Evolutionary conservation across 2,797 vertebrate species (phyloP), one percentile per base, ranked within the genome.

Genomic region (Siniperca scherzeri): DNA sequence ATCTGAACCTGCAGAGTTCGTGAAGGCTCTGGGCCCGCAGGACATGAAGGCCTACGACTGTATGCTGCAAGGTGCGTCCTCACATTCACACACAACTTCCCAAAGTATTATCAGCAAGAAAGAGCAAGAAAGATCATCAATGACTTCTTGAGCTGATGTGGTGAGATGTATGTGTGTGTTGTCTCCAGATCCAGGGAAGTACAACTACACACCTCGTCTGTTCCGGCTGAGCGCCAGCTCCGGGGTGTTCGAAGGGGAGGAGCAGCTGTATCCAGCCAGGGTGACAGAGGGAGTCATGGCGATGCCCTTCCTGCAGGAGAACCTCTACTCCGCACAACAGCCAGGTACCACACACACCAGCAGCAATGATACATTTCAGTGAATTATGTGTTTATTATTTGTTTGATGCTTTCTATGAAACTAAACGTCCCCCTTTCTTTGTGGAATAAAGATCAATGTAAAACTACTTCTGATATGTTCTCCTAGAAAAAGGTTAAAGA

Each of bases 281-380:
- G 93, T 93, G 70, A 25, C 77, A 0, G 95, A 94, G 81, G 90
- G 88, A 4, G 91, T 96, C 72, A 95, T 95, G 93, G 95, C 96
- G 0, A 95, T 96, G 96, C 96, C 96, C 2, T 97, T 97, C 81
- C 92, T 96, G 52, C 96, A 97, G 91, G 96, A 97, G 65, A 95
- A 95, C 85, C 95, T 97, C 14, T 96, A 96, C 87, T 94, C 93
- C 0, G 82, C 89, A 2, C 93, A 94, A 19, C 96, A 97, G 79
- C 96, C 96, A 91, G 96, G 96, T 97, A 91, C 27, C 66, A 33
- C 25, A 62, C 64, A 71, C 70, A 71, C 38, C 30, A 14, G 17
- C 5, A 69, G 46, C 17, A 33, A 21, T 53, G 48, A 27, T 22
- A 17, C n/a, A 21, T 6, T 65, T 22, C 11, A 66, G 5, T 40